Evolutionary conservation across 2,797 vertebrate genomes (phyloP), one percentile per base, ranked within the genome.

Genomic region (Fistularia commersonii): DNA sequence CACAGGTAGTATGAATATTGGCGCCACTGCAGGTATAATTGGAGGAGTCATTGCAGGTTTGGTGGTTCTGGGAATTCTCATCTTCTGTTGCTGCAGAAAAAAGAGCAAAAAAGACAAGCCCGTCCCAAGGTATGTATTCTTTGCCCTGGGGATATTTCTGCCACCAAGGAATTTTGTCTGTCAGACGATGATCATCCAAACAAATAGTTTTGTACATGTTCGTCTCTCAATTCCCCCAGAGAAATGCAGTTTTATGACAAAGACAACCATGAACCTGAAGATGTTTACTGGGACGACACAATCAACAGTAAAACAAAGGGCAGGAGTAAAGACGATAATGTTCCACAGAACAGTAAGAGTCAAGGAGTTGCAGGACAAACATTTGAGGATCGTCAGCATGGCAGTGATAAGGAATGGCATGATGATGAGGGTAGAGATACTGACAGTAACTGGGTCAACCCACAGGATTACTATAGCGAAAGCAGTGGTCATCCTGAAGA

Each of bases 1-100:
- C 9, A 36, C 7, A 10, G 97, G 85, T 8, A 91, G 92, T 62
- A 93, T 93, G 91, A 92, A 91, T 6, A 45, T 92, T 11, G 93
- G 81, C 0, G 64, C 92, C 31, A 94, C 93, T 0, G 89, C 73
- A 32, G 91, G 77, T 50, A 86, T 95, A 47, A 83, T 92, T 3
- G 93, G 64, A 2, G 95, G 88, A 1, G 66, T 76, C 10, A 3
- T 90, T 0, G 93, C 57, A 32, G 93, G 78, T 32, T 1, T 95
- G 8, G 7, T 91, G 48, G 6, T 92, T 47, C 44, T 94, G 0
- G 88, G 86, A 1, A 15, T 98, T 66, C 0, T 93, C 6, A 45
- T 86, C 57, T 94, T 88, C 13, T 98, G 88, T 77, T 95, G 90
- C 83, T 95, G 87, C 76, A 90, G 88, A 57, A 88, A 74, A 44